Percentiles rank a stretch among this genome's conserved stretches.
Conservation (phyloP, 2,888 invertebrate genomes). For the Nemoura dubitans region DNA sequence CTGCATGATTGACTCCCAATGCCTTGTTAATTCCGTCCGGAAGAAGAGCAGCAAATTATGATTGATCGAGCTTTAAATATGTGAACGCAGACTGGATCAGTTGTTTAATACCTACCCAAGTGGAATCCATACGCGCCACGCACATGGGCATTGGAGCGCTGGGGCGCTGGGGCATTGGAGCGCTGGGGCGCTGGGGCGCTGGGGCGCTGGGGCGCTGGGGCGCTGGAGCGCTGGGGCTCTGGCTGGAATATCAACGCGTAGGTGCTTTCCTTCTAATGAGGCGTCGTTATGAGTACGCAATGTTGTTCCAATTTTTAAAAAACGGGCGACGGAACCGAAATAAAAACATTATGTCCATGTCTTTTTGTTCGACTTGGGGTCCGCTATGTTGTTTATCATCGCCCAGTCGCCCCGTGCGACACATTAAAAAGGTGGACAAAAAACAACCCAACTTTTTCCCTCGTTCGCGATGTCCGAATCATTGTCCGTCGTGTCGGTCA, state of each 20-base stretch:
- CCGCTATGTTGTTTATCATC: neutral
- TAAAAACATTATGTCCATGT: neutral
- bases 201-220: too few species aligned
- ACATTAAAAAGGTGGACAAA: neutral
- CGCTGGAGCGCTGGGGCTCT: too few species aligned
- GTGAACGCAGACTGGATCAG: neutral
- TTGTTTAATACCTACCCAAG: too few species aligned
- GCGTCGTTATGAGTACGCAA: neutral
- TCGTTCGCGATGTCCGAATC: neutral
- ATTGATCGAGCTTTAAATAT: neutral
- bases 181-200: too few species aligned
- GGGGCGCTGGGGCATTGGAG: too few species aligned
- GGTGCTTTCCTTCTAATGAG: neutral
- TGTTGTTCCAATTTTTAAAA: neutral
- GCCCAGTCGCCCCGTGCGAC: neutral
- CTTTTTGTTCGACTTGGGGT: neutral
- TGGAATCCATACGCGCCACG: too few species aligned
- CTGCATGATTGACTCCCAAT: neutral
- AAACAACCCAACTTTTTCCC: neutral
- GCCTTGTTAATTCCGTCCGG: neutral
- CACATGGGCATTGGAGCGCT: too few species aligned
- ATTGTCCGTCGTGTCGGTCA: neutral
- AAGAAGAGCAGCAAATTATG: neutral
- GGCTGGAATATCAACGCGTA: neutral
- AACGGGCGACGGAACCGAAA: neutral